A percentile compares a stretch with the other conserved stretches of the same genome.
Evolutionary conservation across 2,113 vertebrate species (phyloP).

Genomic region (Lathamus discolor): DNA sequence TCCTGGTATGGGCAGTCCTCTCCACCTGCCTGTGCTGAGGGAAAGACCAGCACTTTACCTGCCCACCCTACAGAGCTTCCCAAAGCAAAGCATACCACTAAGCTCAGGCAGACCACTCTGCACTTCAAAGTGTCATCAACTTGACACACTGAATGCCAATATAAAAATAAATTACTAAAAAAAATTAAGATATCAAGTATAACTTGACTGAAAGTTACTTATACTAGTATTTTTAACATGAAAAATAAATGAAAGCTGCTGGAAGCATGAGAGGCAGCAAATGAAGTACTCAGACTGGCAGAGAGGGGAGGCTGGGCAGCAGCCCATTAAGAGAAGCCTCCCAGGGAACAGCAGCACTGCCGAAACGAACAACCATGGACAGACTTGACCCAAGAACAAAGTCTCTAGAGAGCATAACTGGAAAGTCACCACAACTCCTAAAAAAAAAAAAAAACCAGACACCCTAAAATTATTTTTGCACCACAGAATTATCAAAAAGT

Average conservation of each 20-base stretch:
- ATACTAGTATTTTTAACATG: neutral
- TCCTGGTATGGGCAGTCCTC: neutral
- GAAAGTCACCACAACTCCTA: rapidly evolving
- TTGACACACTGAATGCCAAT: rapidly evolving
- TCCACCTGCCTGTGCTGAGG: neutral
- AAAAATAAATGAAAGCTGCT: neutral
- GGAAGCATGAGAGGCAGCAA: neutral
- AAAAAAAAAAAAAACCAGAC: neutral
- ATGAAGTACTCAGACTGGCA: rapidly evolving
- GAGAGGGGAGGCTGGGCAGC: neutral
- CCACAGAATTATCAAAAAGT: neutral
- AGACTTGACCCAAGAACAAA: rapidly evolving
- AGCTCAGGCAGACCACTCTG: rapidly evolving
- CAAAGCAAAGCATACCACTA: neutral
- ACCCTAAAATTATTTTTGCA: rapidly evolving
- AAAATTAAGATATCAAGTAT: neutral
- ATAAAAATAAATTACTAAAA: neutral
- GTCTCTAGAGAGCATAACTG: rapidly evolving
- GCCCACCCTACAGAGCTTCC: rapidly evolving
- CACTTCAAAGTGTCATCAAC: neutral
- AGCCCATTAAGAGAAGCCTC: neutral
- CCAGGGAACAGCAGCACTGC: neutral
- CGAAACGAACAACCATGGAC: neutral
- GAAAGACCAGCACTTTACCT: neutral
- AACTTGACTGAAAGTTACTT: neutral